Conservation (phyloP, 2,888 invertebrate species). For the Arge pagana region DNA sequence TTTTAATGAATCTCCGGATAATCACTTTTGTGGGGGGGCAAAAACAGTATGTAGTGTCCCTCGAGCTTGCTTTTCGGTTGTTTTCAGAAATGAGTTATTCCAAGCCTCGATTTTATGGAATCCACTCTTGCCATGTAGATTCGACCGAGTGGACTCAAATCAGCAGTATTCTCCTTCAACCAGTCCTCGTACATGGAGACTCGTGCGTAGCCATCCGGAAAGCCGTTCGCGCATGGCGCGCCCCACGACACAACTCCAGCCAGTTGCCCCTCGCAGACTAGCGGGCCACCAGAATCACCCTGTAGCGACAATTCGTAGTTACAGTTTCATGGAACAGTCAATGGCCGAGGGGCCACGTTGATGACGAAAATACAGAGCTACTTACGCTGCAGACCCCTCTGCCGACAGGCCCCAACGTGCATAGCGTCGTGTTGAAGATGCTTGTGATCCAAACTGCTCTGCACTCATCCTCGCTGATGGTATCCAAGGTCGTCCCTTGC, state of each 20-base stretch:
- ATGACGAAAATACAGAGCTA: neutral
- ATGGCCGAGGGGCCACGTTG: too few species aligned
- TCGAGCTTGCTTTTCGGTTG: too few species aligned
- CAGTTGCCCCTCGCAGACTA: slow-evolving; percentile 15
- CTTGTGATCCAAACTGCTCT: neutral
- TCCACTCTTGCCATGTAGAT: neutral
- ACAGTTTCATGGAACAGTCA: neutral
- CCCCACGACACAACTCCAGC: slow-evolving; percentile 18
- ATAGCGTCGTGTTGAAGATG: slow-evolving; percentile 3
- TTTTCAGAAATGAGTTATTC: too few species aligned
- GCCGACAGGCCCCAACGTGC: neutral
- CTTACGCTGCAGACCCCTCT: slow-evolving; percentile 10
- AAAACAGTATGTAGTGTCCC: too few species aligned
- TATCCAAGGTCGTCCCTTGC: neutral
- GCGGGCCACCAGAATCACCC: slow-evolving; percentile 22
- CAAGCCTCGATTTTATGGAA: too few species aligned
- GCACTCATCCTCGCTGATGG: slow-evolving; percentile 5
- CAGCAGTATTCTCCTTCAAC: neutral
- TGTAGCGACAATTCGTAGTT: too few species aligned
- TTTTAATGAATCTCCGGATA: too few species aligned
- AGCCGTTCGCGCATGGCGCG: slow-evolving; percentile 8
- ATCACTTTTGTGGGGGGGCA: too few species aligned
- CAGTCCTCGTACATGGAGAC: slow-evolving; percentile 14
- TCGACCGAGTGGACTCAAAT: slow-evolving; percentile 3
- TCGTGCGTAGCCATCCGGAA: slow-evolving; percentile 8